Evolutionary conservation across 2,797 vertebrate species (phyloP), one percentile per base, ranked within the genome.

Genomic region (Microctenopoma steveboyesi): DNA sequence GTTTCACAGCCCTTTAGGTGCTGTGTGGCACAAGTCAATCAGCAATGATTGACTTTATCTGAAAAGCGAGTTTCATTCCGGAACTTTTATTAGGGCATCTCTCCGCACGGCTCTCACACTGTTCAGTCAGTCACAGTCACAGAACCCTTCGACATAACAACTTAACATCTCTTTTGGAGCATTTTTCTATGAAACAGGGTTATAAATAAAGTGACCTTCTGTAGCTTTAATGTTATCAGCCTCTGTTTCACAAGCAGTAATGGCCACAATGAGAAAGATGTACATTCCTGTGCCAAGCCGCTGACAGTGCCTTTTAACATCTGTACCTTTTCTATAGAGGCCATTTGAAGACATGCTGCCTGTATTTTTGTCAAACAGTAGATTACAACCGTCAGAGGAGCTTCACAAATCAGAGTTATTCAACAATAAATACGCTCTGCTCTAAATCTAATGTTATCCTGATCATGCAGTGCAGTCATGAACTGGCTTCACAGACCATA

Each of bases 181-280:
- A 18, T 18, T 10, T 47, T 18, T 47, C 15, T 16, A 45, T 4
- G 7, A 16, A 5, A 43, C 6, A 45, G n/a, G 10, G 12, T 40
- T 40, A 40, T 11, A 13, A 40, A 13, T 3, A 13, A 11, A 13
- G 3, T 40, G 12, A 11, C 37, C 12, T 39, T 14, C 14, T 43
- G 40, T 43, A 10, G 45, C 45, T 18, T 9, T 64, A 67, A 81
- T 81, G 50, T 74, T 51, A 81, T 83, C 72, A 60, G 54, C 66
- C 68, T 69, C 55, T 40, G 53, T 56, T 67, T 72, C 66, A 82
- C 2, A 10, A 66, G 33, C 45, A 25, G 62, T 48, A 67, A 28
- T 47, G 22, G 47, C 45, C 43, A n/a, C 71, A 37, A 55, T 25
- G 10, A 64, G 42, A 51, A 42, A 40, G 45, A 30, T 68, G 35